A percentile compares a stretch with the other conserved stretches of the same genome.
phyloP scores from a whole-genome alignment of 2,113 vertebrate species.

The Bothrops jararaca region DNA sequence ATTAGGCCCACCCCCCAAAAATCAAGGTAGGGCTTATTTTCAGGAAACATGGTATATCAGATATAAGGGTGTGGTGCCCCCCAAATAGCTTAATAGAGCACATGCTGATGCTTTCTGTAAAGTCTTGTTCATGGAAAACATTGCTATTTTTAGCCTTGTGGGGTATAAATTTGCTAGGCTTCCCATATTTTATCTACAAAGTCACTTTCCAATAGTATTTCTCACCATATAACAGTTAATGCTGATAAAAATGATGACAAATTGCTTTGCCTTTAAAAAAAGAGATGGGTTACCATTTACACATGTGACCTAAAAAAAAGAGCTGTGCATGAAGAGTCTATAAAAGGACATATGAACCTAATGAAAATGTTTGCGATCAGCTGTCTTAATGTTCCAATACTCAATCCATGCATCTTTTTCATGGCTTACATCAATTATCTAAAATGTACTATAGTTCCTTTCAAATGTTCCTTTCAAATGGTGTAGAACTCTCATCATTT shows the following conservation, averaged over 20 bases:
- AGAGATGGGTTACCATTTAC: not conserved
- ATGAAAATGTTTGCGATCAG: not conserved
- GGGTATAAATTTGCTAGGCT: not conserved
- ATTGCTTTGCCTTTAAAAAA: not conserved
- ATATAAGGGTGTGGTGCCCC: not conserved
- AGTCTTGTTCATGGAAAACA: not conserved
- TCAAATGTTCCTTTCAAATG: not conserved
- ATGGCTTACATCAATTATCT: not conserved
- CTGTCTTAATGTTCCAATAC: rapidly evolving
- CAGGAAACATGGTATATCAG: no score
- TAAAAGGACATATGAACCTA: not conserved
- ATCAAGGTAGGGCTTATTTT: no score
- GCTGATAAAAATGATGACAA: not conserved
- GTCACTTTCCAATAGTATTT: not conserved
- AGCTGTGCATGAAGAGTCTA: not conserved
- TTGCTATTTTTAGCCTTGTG: not conserved
- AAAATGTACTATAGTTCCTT: not conserved
- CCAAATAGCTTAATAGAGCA: not conserved
- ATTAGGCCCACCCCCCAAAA: no score
- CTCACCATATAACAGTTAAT: not conserved
- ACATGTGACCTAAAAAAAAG: not conserved
- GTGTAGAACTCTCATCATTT: not conserved
- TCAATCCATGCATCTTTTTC: not conserved
- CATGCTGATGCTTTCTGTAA: not conserved
- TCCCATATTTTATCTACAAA: not conserved